Evolutionary conservation across 2,888 invertebrate species (phyloP), one percentile per base, ranked within the genome.

Genomic region (Strigamia crassipes): DNA sequence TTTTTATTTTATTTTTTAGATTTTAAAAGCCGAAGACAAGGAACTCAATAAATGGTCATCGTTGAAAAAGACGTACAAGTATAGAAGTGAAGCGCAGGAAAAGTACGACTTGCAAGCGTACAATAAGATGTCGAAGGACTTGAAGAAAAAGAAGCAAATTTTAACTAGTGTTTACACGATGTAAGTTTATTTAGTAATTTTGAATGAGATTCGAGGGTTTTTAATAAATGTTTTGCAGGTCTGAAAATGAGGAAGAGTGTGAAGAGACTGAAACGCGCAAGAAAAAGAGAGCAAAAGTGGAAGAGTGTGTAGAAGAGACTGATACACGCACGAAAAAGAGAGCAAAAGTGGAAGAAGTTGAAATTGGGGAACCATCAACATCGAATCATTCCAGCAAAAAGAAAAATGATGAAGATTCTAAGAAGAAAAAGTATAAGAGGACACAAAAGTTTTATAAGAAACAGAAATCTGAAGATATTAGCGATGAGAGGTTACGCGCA

Each of bases 21-120:
- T 99, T 86, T 89, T 99, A 82, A 89, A 92, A 85, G 96, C 97
- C 0, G 94, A 96, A 86, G 99, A 99, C 87, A 93, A 92, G 84
- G 98, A 99, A 88, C 89, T 99, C 10, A 99, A 99, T 86, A 92
- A 92, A 85, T 99, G 99, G 99, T 96, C 94, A 85, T 95, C 97
- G 0, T 88, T 98, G 5, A 97, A 96, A 88, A 96, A 93, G 89
- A 91, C 95, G 0, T 91, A 93, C n/a, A 93, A 93, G 86, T 91
- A 93, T 85, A 90, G 94, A 41, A 92, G 94, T 0, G 92, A 93
- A 6, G 90, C 93, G 82, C 92, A 93, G 15, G 98, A 99, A 89
- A 90, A 90, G 83, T 92, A 92, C 82, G 97, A 98, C 83, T 91
- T 93, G 13, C 91, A 92, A 83, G 91, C 92, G 0, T 99, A 93